Base-by-base conservation (phyloP, 1,140 invertebrate species). In the Parapsyche elsis region DNA sequence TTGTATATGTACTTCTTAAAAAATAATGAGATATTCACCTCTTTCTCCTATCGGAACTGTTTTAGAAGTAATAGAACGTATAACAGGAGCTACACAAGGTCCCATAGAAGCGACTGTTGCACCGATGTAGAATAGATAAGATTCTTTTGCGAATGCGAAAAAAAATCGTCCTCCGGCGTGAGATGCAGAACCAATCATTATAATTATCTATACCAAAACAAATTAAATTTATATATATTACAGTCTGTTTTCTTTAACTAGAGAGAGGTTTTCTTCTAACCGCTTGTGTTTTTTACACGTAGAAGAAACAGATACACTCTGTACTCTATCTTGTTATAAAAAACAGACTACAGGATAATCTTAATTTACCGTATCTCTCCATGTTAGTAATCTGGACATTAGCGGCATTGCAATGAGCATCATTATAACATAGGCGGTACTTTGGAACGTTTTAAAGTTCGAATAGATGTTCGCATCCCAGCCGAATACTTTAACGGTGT, bases 61-160 rank as follows among this genome's bases (percentile, higher is more conserved):
- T 87, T 95, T 95, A 0, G 94, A 95, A 9, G 92, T 90, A 90
- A 95, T 93, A 2, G 94, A 94, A 57, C 94, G 88, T 53, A 95
- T 88, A 49, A 94, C 91, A 9, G 94, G 94, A 0, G 92, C 94
- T 0, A 94, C 92, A 53, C 92, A 90, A 0, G 94, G 94, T 0
- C 94, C 94, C 26, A 94, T 86, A 9, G 92, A 91, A 5, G 93
- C 92, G 14, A 92, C 89, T 0, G 87, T 87, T 16, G 92, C 93
- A 7, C 94, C 93, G 0, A 90, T 81, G 85, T 94, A 95, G 85
- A 94, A 91, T 1, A 91, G 71, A 76, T 85, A 86, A 0, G 89
- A 86, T 0, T 83, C 84, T 0, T 85, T 81, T 0, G 93, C 92
- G 57, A 89, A 87, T 12, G 91, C 90, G 85, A 92, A 95, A 78